Base-by-base conservation (phyloP, 2,888 invertebrate genomes). In the Drosophila nr. perissopoda region DNA sequence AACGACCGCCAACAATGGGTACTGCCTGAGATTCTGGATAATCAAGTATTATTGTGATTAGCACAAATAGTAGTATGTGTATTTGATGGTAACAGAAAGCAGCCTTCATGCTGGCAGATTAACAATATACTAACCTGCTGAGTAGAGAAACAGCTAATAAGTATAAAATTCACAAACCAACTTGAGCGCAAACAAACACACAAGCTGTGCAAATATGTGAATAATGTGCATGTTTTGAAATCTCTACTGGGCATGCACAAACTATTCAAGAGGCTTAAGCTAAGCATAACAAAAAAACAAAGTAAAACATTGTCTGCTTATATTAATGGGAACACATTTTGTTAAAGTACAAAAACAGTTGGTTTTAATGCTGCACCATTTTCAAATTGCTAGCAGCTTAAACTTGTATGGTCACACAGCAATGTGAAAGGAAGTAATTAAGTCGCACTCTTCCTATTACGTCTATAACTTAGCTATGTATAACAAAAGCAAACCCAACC, bases 131-230 rank as follows among this genome's bases (percentile, higher is more conserved):
- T 89, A 70, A 83, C 67, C 66, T 79, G 57, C 74, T 48, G 53
- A 63, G 79, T 77, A 63, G 74, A 80, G 70, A 72, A 65, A 74
- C 70, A 56, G 79, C 76, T 76, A 70, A 64, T 68, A 77, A 69
- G 82, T 16, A 25, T 16, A 8, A 71, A 70, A 66, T 53, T 48
- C 40, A 70, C 59, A 72, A 64, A 65, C 31, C 76, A 84, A 70
- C 65, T 48, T 57, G 74, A 69, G 40, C 72, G 76, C 64, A 63
- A 74, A 70, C 57, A 66, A 38, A 46, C 49, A 57, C 60, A 76
- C 88, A 91, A 91, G 91, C 91, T 91, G 91, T 91, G 79, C 72
- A 91, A 91, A 91, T 77, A 91, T 54, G 69, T 82, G 63, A 65
- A 75, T 61, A 65, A 75, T 61, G 27, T 66, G 61, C 76, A 68